Evolutionary conservation across 2,888 invertebrate genomes (phyloP).

Genomic region (Malthinus seriepunctatus): DNA sequence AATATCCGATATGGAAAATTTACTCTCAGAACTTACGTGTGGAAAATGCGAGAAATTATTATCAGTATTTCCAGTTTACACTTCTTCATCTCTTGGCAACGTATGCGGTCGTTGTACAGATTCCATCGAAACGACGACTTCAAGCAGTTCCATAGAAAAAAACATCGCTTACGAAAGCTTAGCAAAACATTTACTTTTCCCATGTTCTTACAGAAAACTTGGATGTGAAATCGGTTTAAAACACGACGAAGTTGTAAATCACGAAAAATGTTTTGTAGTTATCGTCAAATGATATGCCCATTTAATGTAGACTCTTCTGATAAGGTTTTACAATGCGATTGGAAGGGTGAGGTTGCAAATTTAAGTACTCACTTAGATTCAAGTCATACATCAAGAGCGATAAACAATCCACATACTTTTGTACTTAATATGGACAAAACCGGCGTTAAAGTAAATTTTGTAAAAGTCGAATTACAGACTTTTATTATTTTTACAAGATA

Average conservation of each 20-base stretch:
- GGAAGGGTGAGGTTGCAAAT: conserved; percentile 39
- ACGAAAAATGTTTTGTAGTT: conserved; percentile 39
- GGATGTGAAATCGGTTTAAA: conserved; percentile 38
- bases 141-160: conserved; percentile 10
- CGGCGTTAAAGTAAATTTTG: conserved; percentile 32
- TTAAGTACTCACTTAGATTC: conserved; percentile 40
- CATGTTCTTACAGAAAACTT: conserved; percentile 39
- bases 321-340: conserved; percentile 33
- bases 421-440: conserved; percentile 3
- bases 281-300: conserved; percentile 36
- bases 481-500: conserved; percentile 39
- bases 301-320: conserved; percentile 15
- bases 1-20: neutral
- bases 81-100: conserved; percentile 8
- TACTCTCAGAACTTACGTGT: conserved; percentile 9
- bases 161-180: conserved; percentile 25
- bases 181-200: conserved; percentile 31
- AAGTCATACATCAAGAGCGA: neutral
- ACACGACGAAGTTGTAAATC: conserved; percentile 34
- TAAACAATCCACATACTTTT: neutral
- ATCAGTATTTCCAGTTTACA: conserved; percentile 17
- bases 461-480: conserved; percentile 38
- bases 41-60: conserved; percentile 12
- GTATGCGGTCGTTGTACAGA: conserved; percentile 17
- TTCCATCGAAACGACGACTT: conserved; percentile 8